These are phyloP conservation scores for Leptinotarsa haldemani DNA, from an alignment of 2,888 invertebrate genomes.

Conservation along the genomic window DNA sequence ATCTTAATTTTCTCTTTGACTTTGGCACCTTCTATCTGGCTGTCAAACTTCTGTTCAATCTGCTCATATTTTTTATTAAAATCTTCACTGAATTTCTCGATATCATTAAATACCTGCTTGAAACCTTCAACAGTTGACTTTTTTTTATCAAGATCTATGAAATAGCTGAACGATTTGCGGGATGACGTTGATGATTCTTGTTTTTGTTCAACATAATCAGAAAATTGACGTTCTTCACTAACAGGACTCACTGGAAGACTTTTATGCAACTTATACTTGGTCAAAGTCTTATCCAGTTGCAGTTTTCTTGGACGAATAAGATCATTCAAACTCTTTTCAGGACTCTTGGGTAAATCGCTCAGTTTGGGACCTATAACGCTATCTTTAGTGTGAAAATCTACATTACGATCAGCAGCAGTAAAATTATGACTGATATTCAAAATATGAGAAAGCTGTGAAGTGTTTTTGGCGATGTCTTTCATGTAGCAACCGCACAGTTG, in stretches of 20 bases:
- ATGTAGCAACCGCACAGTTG: slow-evolving; percentile 65
- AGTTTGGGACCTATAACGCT: slow-evolving; percentile 47
- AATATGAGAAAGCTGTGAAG: slow-evolving; percentile 56
- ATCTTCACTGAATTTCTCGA: slow-evolving; percentile 63
- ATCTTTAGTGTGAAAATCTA: slow-evolving; percentile 37
- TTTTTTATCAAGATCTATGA: slow-evolving; percentile 72
- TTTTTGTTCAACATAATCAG: slow-evolving; percentile 60
- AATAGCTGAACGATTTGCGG: slow-evolving; percentile 75
- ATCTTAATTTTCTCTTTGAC: slow-evolving; percentile 33
- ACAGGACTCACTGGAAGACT: slow-evolving; percentile 87
- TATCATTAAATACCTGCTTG: slow-evolving; percentile 63
- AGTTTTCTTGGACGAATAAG: slow-evolving; percentile 61
- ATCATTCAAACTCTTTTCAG: slow-evolving; percentile 55
- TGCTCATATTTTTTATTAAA: slow-evolving; percentile 60
- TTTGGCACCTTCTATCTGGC: slow-evolving; percentile 37
- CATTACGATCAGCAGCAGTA: slow-evolving; percentile 35
- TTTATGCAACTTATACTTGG: slow-evolving; percentile 69
- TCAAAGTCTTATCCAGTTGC: slow-evolving; percentile 61
- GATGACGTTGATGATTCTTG: slow-evolving; percentile 38
- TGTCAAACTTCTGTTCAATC: slow-evolving; percentile 56
- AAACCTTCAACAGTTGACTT: slow-evolving; percentile 61
- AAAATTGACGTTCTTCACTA: slow-evolving; percentile 73
- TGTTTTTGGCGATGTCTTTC: slow-evolving; percentile 61
- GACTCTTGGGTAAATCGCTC: slow-evolving; percentile 55
- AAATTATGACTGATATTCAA: slow-evolving; percentile 49